A percentile compares a stretch with the other conserved stretches of the same genome.
Evolutionary conservation across 2,888 invertebrate genomes (phyloP).

Genomic region (Caenorhabditis afra): DNA sequence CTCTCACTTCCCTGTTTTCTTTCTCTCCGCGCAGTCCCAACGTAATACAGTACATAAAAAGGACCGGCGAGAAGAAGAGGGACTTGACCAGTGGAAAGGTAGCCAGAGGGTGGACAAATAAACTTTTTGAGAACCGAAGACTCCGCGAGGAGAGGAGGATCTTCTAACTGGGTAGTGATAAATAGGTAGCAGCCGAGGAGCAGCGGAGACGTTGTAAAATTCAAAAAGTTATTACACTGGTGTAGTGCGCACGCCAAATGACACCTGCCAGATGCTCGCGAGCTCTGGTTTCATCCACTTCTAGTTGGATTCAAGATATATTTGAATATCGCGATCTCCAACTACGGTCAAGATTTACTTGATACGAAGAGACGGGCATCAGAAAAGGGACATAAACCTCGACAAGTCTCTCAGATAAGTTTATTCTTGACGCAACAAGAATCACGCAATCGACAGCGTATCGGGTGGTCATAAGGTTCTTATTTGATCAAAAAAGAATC

Average conservation of each 20-base stretch:
- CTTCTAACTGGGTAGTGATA: constrained; percentile 28
- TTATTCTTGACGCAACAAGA: constrained; percentile 41
- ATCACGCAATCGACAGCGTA: constrained; percentile 5
- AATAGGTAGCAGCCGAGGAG: constrained; percentile 25
- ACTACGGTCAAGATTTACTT: constrained; percentile 6
- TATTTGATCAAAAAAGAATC: background rate
- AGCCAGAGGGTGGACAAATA: constrained; percentile 35
- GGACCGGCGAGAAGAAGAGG: constrained; percentile 18
- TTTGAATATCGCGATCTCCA: constrained; percentile 2
- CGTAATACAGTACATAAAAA: constrained; percentile 15
- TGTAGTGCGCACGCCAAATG: constrained; percentile 20
- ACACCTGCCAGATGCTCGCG: constrained; percentile 42
- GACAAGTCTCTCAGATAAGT: constrained; percentile 20
- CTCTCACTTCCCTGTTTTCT: background rate
- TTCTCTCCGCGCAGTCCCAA: background rate
- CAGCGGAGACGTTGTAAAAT: constrained; percentile 30
- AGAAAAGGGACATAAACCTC: constrained; percentile 41
- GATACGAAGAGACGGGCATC: background rate
- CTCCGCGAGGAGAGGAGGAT: background rate
- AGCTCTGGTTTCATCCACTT: background rate
- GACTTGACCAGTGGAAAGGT: constrained; percentile 4
- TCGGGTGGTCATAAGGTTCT: constrained; percentile 4
- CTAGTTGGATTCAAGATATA: background rate
- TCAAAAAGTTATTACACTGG: constrained; percentile 45
- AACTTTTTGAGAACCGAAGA: constrained; percentile 23